Percentiles rank a stretch among this genome's conserved stretches.
phyloP scores from a whole-genome alignment of 2,797 vertebrate species.

The Cottoperca gobio region DNA sequence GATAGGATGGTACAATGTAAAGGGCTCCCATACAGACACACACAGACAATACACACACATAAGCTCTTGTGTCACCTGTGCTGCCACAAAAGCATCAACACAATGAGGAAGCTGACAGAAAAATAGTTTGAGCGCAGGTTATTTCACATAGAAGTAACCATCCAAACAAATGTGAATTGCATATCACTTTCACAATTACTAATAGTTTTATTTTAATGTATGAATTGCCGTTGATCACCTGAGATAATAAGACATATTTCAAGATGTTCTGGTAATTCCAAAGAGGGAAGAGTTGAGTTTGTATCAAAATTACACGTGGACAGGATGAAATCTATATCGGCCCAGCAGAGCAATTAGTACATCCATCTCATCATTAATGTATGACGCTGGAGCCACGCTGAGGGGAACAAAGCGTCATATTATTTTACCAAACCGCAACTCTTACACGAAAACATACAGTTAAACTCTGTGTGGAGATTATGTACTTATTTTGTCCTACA shows the following conservation, averaged over 20 bases:
- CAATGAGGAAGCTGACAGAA: slow-evolving; percentile 85
- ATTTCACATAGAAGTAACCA: slow-evolving; percentile 46
- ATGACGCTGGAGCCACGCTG: slow-evolving; percentile 48
- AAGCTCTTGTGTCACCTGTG: slow-evolving; percentile 68
- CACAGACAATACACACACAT: slow-evolving; percentile 69
- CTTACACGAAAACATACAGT: background rate
- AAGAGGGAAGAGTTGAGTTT: slow-evolving; percentile 1
- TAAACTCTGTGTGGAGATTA: background rate
- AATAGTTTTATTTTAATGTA: background rate
- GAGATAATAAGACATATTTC: background rate
- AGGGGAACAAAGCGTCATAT: slow-evolving; percentile 46
- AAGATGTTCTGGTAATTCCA: background rate
- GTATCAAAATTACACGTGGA: slow-evolving; percentile 33
- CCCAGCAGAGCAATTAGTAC: slow-evolving; percentile 57
- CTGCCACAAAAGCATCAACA: slow-evolving; percentile 78
- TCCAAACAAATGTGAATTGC: background rate
- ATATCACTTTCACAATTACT: background rate
- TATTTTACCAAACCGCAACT: slow-evolving; percentile 52
- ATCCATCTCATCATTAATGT: slow-evolving; percentile 73
- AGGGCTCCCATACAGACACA: slow-evolving; percentile 51
- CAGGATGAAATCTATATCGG: slow-evolving; percentile 70
- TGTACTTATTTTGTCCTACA: background rate
- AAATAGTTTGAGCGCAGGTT: slow-evolving; percentile 63
- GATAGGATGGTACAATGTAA: slow-evolving; percentile 71
- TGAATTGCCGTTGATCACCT: background rate